Evolutionary conservation across 2,797 vertebrate genomes (phyloP).

Genomic region (Agapornis canus): DNA sequence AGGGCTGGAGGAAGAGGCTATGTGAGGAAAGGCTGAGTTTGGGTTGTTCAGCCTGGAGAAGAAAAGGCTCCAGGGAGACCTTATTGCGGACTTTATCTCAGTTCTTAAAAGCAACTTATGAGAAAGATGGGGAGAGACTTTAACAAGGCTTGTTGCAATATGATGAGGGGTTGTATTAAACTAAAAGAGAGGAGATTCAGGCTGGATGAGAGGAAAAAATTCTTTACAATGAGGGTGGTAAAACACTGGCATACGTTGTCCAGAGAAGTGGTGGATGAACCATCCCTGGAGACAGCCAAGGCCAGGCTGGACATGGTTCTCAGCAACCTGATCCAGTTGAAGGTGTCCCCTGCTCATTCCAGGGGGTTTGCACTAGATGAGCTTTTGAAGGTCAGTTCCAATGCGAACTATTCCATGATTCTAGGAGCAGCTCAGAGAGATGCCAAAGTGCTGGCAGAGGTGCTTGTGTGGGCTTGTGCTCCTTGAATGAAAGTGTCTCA

Average conservation of each 20-base stretch:
- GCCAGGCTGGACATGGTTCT: not conserved
- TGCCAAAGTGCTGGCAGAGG: not conserved
- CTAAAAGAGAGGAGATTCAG: not conserved
- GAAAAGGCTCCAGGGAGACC: not conserved
- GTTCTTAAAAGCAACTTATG: not conserved
- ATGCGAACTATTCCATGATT: not conserved
- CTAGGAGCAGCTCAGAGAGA: not conserved
- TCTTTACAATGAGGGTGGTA: no score
- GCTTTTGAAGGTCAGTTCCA: not conserved
- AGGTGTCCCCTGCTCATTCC: not conserved
- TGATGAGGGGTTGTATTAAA: not conserved
- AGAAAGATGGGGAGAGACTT: not conserved
- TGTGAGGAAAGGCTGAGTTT: not conserved
- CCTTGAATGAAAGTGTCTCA: not conserved
- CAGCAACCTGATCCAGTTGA: not conserved
- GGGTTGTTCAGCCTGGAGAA: not conserved
- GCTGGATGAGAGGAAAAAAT: not conserved
- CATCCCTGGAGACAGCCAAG: not conserved
- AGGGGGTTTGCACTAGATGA: not conserved
- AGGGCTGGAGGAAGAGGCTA: not conserved
- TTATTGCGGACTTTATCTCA: not conserved
- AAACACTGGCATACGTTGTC: no score
- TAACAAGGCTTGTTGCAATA: not conserved
- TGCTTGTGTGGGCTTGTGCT: rapidly evolving
- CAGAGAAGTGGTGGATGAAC: not conserved